phyloP scores from a whole-genome alignment of 2,888 invertebrate genomes.

The Macrostomum cliftonense region DNA sequence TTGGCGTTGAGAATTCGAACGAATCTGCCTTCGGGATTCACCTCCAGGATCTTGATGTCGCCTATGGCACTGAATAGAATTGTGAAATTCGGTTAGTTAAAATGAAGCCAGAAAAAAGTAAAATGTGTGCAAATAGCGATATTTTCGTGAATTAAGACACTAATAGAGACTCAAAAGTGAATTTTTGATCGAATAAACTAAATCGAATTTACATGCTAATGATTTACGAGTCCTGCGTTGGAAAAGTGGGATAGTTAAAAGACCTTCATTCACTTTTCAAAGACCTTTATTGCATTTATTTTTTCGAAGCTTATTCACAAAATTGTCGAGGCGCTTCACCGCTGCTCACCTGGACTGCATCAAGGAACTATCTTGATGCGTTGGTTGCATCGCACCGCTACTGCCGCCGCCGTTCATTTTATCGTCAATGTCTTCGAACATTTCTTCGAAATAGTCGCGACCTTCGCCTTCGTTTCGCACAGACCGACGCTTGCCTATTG shows the following conservation, averaged over 20 bases:
- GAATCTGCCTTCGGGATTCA: slow-evolving; percentile 32
- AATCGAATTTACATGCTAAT: too few species aligned
- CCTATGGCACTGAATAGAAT: slow-evolving; percentile 22
- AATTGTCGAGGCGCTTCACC: too few species aligned
- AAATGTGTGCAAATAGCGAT: too few species aligned
- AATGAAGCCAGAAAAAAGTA: too few species aligned
- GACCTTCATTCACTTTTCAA: too few species aligned
- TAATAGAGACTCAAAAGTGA: too few species aligned
- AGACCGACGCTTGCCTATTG: too few species aligned
- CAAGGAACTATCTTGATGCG: not conserved
- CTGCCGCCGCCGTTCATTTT: not conserved
- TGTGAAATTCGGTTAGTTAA: too few species aligned
- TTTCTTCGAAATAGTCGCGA: slow-evolving; percentile 27
- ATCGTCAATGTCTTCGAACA: slow-evolving; percentile 23
- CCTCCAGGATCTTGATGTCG: slow-evolving; percentile 30
- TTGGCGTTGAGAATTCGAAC: slow-evolving; percentile 27
- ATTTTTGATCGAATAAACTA: too few species aligned
- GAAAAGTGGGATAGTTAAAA: too few species aligned
- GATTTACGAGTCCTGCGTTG: too few species aligned
- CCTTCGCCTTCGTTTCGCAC: slow-evolving; percentile 20
- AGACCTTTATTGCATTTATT: not conserved
- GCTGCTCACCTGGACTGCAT: not conserved
- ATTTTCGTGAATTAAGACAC: too few species aligned
- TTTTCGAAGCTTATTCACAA: not conserved
- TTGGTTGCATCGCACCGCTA: not conserved